Base-by-base conservation (phyloP, 2,888 invertebrate species). In the Pterobdella sp. region DNA sequence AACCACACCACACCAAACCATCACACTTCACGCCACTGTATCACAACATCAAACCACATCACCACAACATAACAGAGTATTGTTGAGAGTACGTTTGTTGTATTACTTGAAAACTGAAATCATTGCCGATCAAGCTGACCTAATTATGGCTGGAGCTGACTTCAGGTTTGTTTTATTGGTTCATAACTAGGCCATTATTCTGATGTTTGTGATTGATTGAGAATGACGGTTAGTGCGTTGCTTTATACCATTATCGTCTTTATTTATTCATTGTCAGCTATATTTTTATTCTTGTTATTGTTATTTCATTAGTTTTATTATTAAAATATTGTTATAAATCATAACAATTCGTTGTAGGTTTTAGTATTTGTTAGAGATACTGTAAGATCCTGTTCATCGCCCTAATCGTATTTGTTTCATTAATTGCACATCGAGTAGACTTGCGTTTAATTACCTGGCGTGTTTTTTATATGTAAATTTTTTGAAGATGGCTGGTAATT, bases 101-200 rank as follows among this genome's bases (percentile, higher is more conserved):
- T 95, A 95, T 84, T 97, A 97, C 85, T 92, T 99, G 79, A 94
- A 94, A 85, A 93, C 94, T 84, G 97, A 97, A 87, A 93, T 97
- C 69, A 94, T 97, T 79, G 95, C 95, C 42, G 94, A 94, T 81
- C 87, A 81, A 68, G 79, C 81, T 34, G 80, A 79, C 32, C 81
- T 81, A 74, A 79, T 83, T n/a, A 49, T 76, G 56, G 65, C n/a
- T 42, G 76, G 74, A 18, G 74, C 74, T 3, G 65, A 63, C 31
- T 72, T 72, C 36, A 64, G 63, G 74, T 72, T 26, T 18, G 73
- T 35, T 36, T 31, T 37, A 14, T 31, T 60, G 52, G 1, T 68
- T n/a, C n/a, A n/a, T n/a, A n/a, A n/a, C n/a, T n/a, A n/a, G n/a
- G n/a, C n/a, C n/a, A n/a, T n/a, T n/a, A n/a, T n/a, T n/a, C n/a